Evolutionary conservation across 2,797 vertebrate genomes (phyloP).

Genomic region (Prunella strophiata): DNA sequence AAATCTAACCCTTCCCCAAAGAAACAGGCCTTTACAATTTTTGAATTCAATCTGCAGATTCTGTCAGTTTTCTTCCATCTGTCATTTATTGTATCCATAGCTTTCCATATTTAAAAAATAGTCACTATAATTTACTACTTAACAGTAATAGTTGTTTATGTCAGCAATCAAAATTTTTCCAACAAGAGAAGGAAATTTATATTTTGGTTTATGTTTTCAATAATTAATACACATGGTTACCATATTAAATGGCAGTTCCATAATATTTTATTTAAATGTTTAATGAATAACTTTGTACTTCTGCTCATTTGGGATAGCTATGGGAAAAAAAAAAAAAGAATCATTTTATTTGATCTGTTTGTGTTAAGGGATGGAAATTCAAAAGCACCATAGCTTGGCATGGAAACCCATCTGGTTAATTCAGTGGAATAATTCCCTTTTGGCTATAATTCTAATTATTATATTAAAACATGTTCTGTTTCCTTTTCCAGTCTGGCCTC

Average conservation of each 20-base stretch:
- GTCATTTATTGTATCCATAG: neutral
- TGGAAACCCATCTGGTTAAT: slow-evolving; percentile 40
- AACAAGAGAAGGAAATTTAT: slow-evolving; percentile 68
- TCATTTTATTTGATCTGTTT: slow-evolving; percentile 27
- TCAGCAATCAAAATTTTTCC: slow-evolving; percentile 59
- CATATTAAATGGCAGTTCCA: slow-evolving; percentile 46
- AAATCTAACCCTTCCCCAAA: neutral
- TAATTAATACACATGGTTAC: slow-evolving; percentile 61
- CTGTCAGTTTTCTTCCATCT: slow-evolving; percentile 42
- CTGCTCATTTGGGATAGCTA: slow-evolving; percentile 43
- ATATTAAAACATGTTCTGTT: neutral
- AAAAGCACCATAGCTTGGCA: slow-evolving; percentile 22
- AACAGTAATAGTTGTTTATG: slow-evolving; percentile 53
- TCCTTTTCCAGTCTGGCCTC: slow-evolving; percentile 36
- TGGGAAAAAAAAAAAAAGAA: slow-evolving; percentile 12
- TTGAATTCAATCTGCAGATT: neutral
- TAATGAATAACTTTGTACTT: slow-evolving; percentile 58
- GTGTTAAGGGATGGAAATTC: slow-evolving; percentile 19
- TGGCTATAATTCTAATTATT: slow-evolving; percentile 25
- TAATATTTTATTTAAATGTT: slow-evolving; percentile 15
- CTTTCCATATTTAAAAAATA: slow-evolving; percentile 61
- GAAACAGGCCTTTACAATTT: neutral
- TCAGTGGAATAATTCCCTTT: slow-evolving; percentile 45
- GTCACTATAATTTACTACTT: slow-evolving; percentile 58
- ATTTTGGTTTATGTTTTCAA: slow-evolving; percentile 67